Percentiles rank a stretch among this genome's conserved stretches.
phyloP scores from a whole-genome alignment of 2,113 vertebrate genomes.

The Andinoacara biseriatus region DNA sequence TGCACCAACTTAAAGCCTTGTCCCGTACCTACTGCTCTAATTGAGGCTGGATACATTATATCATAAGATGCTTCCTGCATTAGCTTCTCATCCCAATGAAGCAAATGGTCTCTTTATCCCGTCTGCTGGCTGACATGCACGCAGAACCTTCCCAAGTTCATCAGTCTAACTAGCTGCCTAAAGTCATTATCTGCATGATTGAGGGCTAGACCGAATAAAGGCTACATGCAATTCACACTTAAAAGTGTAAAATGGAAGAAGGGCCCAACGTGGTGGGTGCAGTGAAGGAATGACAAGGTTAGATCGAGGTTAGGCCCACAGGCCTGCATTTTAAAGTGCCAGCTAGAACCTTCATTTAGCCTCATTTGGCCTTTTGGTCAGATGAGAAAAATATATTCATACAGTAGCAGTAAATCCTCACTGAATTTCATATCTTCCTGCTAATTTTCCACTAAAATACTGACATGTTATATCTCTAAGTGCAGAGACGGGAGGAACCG shows the following conservation, averaged over 20 bases:
- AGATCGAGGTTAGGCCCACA: constrained; percentile 9
- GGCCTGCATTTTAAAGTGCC: constrained; percentile 15
- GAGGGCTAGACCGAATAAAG: constrained; percentile 66
- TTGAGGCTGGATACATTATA: not conserved
- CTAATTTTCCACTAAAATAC: not conserved
- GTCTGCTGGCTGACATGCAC: constrained; percentile 59
- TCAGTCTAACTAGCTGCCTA: constrained; percentile 55
- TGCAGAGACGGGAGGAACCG: not conserved
- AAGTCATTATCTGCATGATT: constrained; percentile 76
- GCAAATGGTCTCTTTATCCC: constrained; percentile 51
- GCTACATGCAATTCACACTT: constrained; percentile 64
- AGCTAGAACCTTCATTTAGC: constrained; percentile 2
- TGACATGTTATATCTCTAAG: not conserved
- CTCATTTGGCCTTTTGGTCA: constrained; percentile 15
- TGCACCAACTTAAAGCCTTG: not conserved
- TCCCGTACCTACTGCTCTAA: not conserved
- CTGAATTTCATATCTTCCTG: not conserved
- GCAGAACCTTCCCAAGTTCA: constrained; percentile 35
- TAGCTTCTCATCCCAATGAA: constrained; percentile 26
- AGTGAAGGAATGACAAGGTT: constrained; percentile 35
- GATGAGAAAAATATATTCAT: not conserved
- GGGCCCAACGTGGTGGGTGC: constrained; percentile 18
- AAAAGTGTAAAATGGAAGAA: constrained; percentile 48
- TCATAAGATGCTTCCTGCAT: not conserved
- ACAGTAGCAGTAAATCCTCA: not conserved